Evolutionary conservation across 2,797 vertebrate species (phyloP), one percentile per base, ranked within the genome.

Genomic region (Hoplostethus mediterraneus): DNA sequence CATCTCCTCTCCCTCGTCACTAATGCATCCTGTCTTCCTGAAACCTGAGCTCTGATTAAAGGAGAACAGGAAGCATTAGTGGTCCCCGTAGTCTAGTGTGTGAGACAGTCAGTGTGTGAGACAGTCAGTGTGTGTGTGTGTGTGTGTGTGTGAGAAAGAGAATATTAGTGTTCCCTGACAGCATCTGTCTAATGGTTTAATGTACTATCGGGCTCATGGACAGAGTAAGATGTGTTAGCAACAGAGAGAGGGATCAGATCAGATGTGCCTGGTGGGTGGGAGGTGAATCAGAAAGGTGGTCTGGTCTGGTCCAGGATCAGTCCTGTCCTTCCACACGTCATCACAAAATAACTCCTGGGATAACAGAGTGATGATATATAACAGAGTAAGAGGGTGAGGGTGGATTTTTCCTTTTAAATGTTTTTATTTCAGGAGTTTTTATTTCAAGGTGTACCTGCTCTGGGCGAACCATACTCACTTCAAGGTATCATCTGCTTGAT

Each of bases 11-110:
- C 77, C 79, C 81, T 82, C 73, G 60, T 75, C 72, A 14, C 89
- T 92, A 91, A 92, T 93, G 89, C 74, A 88, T 91, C 90, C 90
- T 92, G 89, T 83, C 87, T 92, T 93, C 92, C 94, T 95, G 95
- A 95, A 93, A 95, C 92, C 93, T 90, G 93, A 88, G 83, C 88
- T 74, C 82, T 85, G 83, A 91, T 91, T 90, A 87, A 89, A 87
- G 82, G 77, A 73, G 87, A 86, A 88, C 92, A 89, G 92, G 91
- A 92, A 91, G 86, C 88, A 91, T 92, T 92, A 92, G 87, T 53
- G 71, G 61, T 64, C 82, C 71, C 71, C 75, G 60, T 61, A 76
- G 75, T 80, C 76, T 55, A 67, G 84, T 60, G 64, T 66, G 67
- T 80, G 49, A 69, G 80, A 62, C 75, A 66, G 59, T 31, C 16